Evolutionary conservation across 2,888 invertebrate species (phyloP).

Genomic region (Nomada ruficornis): DNA sequence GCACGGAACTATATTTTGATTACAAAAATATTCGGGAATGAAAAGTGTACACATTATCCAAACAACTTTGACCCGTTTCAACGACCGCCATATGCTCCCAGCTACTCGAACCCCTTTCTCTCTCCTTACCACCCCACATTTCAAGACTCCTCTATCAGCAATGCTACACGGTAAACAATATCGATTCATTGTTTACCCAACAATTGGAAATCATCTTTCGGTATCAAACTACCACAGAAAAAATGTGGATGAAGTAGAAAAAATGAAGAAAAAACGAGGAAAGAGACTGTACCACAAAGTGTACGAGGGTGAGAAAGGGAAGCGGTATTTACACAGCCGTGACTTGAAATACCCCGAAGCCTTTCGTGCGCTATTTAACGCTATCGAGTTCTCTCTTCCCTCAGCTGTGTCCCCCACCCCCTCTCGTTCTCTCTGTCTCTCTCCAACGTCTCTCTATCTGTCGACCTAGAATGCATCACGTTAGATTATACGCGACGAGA

Average conservation of each 20-base stretch:
- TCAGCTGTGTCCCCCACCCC: neutral
- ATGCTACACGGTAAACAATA: slow-evolving; percentile 38
- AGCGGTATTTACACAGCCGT: slow-evolving; percentile 38
- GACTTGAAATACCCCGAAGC: slow-evolving; percentile 33
- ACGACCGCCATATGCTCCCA: slow-evolving; percentile 10
- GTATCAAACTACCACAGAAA: neutral
- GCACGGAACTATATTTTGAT: neutral
- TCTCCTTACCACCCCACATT: neutral
- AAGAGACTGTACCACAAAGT: neutral
- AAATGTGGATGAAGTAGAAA: neutral
- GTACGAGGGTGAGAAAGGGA: slow-evolving; percentile 12
- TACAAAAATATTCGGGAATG: neutral
- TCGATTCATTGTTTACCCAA: slow-evolving; percentile 40
- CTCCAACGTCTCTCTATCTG: slow-evolving; percentile 50
- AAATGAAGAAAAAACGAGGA: neutral
- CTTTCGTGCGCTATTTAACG: slow-evolving; percentile 53
- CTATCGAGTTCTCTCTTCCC: slow-evolving; percentile 55
- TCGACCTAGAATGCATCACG: slow-evolving; percentile 59
- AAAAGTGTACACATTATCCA: neutral
- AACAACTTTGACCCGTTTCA: neutral
- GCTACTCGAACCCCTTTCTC: neutral
- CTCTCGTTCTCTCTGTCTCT: neutral
- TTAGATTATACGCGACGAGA: slow-evolving; percentile 57
- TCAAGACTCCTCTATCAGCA: slow-evolving; percentile 13
- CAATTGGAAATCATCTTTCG: slow-evolving; percentile 37